These are phyloP conservation scores for Phrynocephalus forsythii DNA, from an alignment of 2,797 vertebrate genomes.

Conservation along the genomic window DNA sequence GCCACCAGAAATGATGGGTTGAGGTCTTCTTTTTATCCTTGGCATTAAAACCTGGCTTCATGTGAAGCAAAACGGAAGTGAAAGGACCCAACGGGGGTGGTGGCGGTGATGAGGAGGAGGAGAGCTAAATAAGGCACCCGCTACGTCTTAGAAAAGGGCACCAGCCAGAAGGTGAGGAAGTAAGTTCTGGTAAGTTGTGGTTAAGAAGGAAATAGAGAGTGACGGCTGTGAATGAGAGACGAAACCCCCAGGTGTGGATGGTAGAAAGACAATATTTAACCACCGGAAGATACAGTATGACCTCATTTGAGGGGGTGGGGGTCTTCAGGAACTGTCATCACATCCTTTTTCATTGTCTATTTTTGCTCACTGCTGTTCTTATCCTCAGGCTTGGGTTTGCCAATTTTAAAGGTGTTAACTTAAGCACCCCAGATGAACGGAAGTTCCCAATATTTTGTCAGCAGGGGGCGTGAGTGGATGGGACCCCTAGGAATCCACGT, in stretches of 20 bases:
- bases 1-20: neutral
- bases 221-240: neutral
- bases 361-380: neutral
- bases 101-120: neutral
- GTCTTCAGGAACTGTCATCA: neutral
- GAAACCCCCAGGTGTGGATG: neutral
- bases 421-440: too few relatives aligned
- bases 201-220: neutral
- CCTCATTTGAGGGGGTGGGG: neutral
- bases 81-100: neutral
- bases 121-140: neutral
- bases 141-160: neutral
- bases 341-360: neutral
- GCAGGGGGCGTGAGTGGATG: too few relatives aligned
- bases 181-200: neutral
- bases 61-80: neutral
- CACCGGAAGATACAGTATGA: neutral
- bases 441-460: too few relatives aligned
- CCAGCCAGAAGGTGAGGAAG: neutral
- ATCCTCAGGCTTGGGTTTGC: neutral
- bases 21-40: neutral
- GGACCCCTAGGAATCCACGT: too few relatives aligned
- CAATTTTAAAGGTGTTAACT: too few relatives aligned
- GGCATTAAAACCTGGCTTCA: neutral
- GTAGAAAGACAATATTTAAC: neutral